Evolutionary conservation across 1,140 invertebrate genomes (phyloP).

Genomic region (Drosophila oshimai): DNA sequence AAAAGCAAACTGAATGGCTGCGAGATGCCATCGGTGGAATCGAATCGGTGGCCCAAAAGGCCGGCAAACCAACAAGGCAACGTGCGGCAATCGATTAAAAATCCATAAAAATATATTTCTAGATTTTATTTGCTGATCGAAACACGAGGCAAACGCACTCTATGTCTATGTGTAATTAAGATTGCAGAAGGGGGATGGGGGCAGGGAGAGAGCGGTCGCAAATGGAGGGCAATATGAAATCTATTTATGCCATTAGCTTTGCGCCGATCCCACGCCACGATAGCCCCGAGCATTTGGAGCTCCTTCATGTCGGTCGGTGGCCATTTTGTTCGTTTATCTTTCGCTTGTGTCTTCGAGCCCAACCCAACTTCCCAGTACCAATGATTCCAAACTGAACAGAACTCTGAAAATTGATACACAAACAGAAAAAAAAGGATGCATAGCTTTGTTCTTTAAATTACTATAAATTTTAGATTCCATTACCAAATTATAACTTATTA

Average conservation of each 20-base stretch:
- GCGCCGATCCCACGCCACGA: conserved; percentile 63
- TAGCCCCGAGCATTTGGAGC: conserved; percentile 59
- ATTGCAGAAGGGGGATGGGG: conserved; percentile 9
- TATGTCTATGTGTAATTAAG: conserved; percentile 66
- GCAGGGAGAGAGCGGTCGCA: not conserved
- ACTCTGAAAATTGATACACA: not conserved
- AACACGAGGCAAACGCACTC: conserved; percentile 20
- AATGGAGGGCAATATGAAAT: conserved; percentile 69
- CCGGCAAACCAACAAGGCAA: conserved; percentile 15
- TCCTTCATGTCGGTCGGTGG: conserved; percentile 26
- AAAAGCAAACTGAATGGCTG: conserved; percentile 30
- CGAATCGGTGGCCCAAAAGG: conserved; percentile 34
- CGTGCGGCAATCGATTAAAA: conserved; percentile 77
- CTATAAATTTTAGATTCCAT: too few relatives aligned
- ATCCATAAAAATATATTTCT: conserved; percentile 82
- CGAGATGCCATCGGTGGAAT: conserved; percentile 39
- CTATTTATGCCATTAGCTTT: conserved; percentile 80
- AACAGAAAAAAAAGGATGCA: too few relatives aligned
- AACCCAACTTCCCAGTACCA: conserved; percentile 11
- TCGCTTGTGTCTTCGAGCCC: conserved; percentile 34
- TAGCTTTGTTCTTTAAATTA: too few relatives aligned
- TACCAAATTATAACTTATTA: too few relatives aligned
- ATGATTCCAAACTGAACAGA: not conserved
- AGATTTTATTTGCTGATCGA: conserved; percentile 79
- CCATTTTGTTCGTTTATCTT: conserved; percentile 47